Evolutionary conservation across 2,888 invertebrate genomes (phyloP), one percentile per base, ranked within the genome.

Genomic region (Nebria salina): DNA sequence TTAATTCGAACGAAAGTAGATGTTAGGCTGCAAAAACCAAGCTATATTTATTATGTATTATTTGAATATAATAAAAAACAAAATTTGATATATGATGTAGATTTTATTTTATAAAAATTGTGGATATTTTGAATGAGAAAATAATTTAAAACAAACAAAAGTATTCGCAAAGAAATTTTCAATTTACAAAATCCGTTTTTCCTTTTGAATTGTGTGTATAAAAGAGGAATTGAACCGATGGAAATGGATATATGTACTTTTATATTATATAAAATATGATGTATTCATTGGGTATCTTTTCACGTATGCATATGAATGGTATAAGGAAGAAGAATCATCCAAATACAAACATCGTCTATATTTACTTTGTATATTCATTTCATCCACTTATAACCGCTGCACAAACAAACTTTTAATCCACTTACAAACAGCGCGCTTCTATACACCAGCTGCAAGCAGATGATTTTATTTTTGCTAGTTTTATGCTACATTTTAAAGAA

Each of bases 321-420:
- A 79, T 79, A 74, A 79, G 74, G 74, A 75, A 75, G 74, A 42
- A 75, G 65, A 74, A 73, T 79, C 79, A 79, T 79, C 79, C 74
- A 73, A 70, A 68, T 34, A 66, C 75, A 79, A 79, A 79, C 79
- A 79, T 34, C 79, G 74, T 73, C 75, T 68, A 65, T 79, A 68
- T 79, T 79, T 74, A 79, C 79, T 79, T 65, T 79, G 75, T 68
- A 79, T 74, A 79, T 79, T 79, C 79, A 79, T 74, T 79, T 79
- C 75, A 75, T 79, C 75, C 79, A 79, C 79, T 79, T 79, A 79
- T 79, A 65, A 79, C 79, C 74, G 74, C 79, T 79, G 75, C 79
- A 79, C 79, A 79, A 79, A 79, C 79, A 79, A 78, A 79, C 75
- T 79, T 74, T 79, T 79, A 79, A 79, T 79, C 79, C 79, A 79